A percentile compares a stretch with the other conserved stretches of the same genome.
Evolutionary conservation across 2,797 vertebrate genomes (phyloP).

Genomic region (Sebastes glaucus): DNA sequence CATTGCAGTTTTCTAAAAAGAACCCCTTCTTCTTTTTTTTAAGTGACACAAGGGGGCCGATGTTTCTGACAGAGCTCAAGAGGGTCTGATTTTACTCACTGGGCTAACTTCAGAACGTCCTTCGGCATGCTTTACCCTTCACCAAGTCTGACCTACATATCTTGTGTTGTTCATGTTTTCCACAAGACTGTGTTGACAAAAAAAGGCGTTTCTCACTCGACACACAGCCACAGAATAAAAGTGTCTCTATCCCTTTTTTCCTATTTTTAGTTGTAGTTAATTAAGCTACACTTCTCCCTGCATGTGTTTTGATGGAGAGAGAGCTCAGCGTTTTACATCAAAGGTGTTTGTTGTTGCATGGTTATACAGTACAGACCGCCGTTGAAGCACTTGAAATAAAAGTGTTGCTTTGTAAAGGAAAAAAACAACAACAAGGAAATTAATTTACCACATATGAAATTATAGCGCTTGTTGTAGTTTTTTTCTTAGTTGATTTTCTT

Average conservation of each 20-base stretch:
- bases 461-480: neutral
- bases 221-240: neutral
- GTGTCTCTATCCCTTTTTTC: neutral
- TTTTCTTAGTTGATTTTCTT: neutral
- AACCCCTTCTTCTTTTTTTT: neutral
- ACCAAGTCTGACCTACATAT: conserved; percentile 37
- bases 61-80: conserved; percentile 18
- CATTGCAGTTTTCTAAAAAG: neutral
- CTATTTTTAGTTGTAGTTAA: conserved; percentile 47
- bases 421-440: neutral
- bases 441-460: neutral
- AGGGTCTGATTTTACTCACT: conserved; percentile 20
- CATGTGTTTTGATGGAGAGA: conserved; percentile 1
- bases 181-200: conserved; percentile 3
- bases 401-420: neutral
- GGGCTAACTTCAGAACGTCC: neutral
- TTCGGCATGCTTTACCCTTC: conserved; percentile 18
- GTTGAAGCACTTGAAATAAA: neutral
- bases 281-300: conserved; percentile 29
- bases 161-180: conserved; percentile 13
- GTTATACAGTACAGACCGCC: neutral
- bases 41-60: neutral
- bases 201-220: neutral
- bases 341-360: conserved; percentile 30
- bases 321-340: conserved; percentile 27